Evolutionary conservation across 2,797 vertebrate species (phyloP), one percentile per base, ranked within the genome.

Genomic region (Rachycentron canadum): DNA sequence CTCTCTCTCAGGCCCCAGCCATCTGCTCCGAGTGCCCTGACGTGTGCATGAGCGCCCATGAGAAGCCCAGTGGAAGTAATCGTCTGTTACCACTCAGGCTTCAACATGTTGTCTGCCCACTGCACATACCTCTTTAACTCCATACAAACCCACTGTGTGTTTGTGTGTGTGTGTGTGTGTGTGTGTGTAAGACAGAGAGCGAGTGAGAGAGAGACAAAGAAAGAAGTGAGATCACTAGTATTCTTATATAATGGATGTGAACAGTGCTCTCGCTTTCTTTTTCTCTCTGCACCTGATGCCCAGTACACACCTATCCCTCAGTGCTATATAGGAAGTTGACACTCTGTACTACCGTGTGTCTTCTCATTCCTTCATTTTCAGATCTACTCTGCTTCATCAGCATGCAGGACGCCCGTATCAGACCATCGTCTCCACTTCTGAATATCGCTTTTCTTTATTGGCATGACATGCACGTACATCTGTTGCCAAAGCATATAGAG

Each of bases 51-150:
- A 90, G 88, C 79, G 78, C 86, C 87, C 89, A 88, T 38, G 88
- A 92, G 91, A 93, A 92, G 86, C 90, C 90, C 89, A 89, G 88
- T 89, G 91, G 91, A 93, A 91, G 86, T 91, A 92, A 93, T 93
- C 55, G 79, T 92, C 90, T 91, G 91, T 91, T 92, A 85, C 86
- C 90, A 78, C 89, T 92, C 90, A 86, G 86, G 90, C 86, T 91
- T 87, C 85, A 91, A 88, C 89, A 87, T 92, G 91, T 88, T 89
- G 90, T 88, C 90, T 91, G 89, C 90, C 89, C 89, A 88, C 82
- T 88, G 88, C 89, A 80, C 77, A 86, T 87, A 88, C 80, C 87
- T 84, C 85, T 89, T 79, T 82, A 86, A 84, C 84, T 86, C 56
- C 63, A 77, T 74, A 71, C 81, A 75, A 85, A 83, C 63, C 76